Conservation (phyloP, 2,888 invertebrate species). For the Pterobdella sp. region DNA sequence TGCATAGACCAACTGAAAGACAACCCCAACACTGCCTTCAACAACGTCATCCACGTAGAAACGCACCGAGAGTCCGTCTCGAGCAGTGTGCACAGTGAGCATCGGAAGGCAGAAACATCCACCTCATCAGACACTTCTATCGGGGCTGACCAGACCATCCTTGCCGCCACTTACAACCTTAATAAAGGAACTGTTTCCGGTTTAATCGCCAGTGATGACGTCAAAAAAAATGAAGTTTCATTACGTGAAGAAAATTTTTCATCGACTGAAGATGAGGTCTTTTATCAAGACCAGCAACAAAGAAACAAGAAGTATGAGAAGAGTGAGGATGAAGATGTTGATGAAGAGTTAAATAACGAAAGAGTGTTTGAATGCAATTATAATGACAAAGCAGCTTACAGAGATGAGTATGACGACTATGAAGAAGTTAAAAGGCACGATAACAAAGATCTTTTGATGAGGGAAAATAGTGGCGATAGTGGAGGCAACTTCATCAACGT, state of each 20-base stretch:
- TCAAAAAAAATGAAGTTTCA: conserved; percentile 52
- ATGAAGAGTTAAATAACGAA: no score
- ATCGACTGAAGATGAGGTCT: conserved; percentile 52
- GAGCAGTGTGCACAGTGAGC: conserved; percentile 27
- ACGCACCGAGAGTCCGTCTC: conserved; percentile 37
- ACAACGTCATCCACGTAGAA: conserved; percentile 38
- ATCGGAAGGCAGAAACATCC: conserved; percentile 41
- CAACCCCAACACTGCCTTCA: background rate
- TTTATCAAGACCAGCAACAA: conserved; percentile 45
- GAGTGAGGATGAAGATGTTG: conserved; percentile 15
- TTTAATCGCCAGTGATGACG: conserved; percentile 48
- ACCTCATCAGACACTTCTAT: conserved; percentile 70
- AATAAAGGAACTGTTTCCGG: conserved; percentile 53
- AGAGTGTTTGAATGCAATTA: no score
- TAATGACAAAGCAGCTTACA: conserved; percentile 8
- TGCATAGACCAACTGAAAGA: background rate
- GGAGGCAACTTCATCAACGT: conserved; percentile 2
- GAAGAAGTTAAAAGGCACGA: background rate
- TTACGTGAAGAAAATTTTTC: conserved; percentile 41
- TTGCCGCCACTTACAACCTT: conserved; percentile 77
- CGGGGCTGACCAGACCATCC: conserved; percentile 67
- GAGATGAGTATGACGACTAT: conserved; percentile 12
- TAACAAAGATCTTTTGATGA: conserved; percentile 3
- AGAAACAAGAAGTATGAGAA: background rate
- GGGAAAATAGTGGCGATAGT: background rate